Conservation (phyloP, 2,113 vertebrate species). For the Centrocercus urophasianus region DNA sequence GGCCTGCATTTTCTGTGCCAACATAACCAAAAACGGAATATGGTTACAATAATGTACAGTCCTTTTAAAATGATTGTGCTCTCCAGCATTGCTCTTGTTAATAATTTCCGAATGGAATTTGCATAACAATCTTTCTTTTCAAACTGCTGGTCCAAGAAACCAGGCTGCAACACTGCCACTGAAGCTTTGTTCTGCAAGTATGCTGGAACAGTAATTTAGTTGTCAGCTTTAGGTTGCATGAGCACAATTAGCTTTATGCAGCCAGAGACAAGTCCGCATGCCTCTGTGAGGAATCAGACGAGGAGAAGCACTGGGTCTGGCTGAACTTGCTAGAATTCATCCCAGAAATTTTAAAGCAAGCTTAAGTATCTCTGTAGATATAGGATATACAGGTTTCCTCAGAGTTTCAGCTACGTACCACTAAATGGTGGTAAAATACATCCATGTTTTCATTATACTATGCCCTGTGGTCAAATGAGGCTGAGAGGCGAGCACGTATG, state of each 20-base stretch:
- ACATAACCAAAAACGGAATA: background rate
- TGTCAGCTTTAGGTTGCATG: conserved; percentile 3
- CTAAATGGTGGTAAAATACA: background rate
- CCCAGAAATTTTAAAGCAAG: background rate
- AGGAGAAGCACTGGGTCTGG: background rate
- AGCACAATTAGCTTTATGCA: conserved; percentile 27
- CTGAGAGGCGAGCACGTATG: background rate
- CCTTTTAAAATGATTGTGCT: background rate
- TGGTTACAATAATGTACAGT: background rate
- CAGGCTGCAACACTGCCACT: background rate
- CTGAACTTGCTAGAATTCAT: background rate
- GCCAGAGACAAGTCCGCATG: background rate
- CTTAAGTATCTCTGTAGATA: background rate
- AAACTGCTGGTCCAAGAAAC: conserved; percentile 39
- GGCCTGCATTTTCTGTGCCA: background rate
- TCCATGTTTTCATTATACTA: background rate
- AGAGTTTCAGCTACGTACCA: background rate
- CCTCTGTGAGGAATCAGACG: background rate
- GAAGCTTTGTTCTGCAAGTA: conserved; percentile 22
- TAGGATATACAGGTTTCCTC: background rate
- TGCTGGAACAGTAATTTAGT: conserved; percentile 31
- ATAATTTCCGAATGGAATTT: conserved; percentile 47
- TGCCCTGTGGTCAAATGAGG: background rate
- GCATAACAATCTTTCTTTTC: conserved; percentile 34
- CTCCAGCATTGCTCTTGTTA: background rate